A percentile compares a stretch with the other conserved stretches of the same genome.
phyloP scores from a whole-genome alignment of 2,113 vertebrate genomes.

The Agelaius tricolor region DNA sequence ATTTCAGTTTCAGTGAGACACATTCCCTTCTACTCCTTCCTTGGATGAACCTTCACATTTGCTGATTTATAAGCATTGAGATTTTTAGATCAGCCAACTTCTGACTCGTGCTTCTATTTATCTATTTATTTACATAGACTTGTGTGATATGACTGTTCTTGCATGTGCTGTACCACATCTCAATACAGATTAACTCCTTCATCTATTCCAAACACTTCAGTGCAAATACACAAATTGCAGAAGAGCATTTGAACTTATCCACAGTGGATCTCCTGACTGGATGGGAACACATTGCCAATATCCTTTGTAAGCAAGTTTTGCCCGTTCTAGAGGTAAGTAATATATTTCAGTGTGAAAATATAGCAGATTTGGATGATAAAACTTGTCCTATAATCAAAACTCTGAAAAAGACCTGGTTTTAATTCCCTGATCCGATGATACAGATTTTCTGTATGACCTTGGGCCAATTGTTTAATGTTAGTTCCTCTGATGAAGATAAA shows the following conservation, averaged over 20 bases:
- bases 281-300: background rate
- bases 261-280: background rate
- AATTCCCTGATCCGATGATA: background rate
- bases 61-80: background rate
- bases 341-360: background rate
- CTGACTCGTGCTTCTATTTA: background rate
- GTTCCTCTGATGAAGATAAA: background rate
- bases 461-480: background rate
- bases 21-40: background rate
- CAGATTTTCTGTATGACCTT: background rate
- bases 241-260: background rate
- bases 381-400: background rate
- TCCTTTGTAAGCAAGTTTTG: background rate
- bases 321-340: background rate
- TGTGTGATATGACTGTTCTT: background rate
- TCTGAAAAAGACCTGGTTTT: background rate
- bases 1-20: background rate
- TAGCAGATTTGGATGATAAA: background rate
- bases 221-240: background rate
- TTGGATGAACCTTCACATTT: background rate
- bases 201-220: background rate
- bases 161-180: background rate
- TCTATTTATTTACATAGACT: slow-evolving; percentile 5
- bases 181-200: background rate
- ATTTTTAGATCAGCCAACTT: background rate